A percentile compares a stretch with the other conserved stretches of the same genome.
Evolutionary conservation across 2,113 vertebrate species (phyloP).

Genomic region (Pogona vitticeps): DNA sequence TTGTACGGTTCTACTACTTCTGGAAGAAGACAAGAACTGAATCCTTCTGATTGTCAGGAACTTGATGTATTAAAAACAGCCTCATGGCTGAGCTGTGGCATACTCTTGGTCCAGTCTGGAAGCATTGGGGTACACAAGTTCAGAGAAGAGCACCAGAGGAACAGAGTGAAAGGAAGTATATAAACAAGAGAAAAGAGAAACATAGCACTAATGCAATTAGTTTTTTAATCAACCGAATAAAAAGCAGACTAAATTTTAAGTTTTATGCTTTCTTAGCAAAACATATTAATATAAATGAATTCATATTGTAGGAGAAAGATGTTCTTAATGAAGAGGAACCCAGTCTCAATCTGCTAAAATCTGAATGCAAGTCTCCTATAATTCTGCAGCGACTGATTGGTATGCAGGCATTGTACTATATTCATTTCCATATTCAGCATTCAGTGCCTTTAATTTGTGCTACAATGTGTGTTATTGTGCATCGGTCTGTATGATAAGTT

Average conservation of each 20-base stretch:
- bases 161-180: neutral
- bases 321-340: conserved; percentile 18
- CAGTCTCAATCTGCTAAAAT: neutral
- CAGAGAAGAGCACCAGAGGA: neutral
- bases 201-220: neutral
- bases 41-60: conserved; percentile 27
- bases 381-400: conserved; percentile 41
- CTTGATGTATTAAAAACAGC: conserved; percentile 34
- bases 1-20: neutral
- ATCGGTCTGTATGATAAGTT: neutral
- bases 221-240: neutral
- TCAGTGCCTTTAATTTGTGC: neutral
- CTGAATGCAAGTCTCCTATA: conserved; percentile 14
- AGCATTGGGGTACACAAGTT: neutral
- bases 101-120: conserved; percentile 20
- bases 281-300: neutral
- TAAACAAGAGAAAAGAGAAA: neutral
- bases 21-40: neutral
- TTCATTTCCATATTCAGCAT: neutral
- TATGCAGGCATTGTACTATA: neutral
- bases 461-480: neutral
- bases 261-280: neutral
- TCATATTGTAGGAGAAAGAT: neutral
- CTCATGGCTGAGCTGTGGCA: conserved; percentile 17
- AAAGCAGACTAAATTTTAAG: neutral